Evolutionary conservation across 2,797 vertebrate species (phyloP), one percentile per base, ranked within the genome.

Genomic region (Thalassophryne amazonica): DNA sequence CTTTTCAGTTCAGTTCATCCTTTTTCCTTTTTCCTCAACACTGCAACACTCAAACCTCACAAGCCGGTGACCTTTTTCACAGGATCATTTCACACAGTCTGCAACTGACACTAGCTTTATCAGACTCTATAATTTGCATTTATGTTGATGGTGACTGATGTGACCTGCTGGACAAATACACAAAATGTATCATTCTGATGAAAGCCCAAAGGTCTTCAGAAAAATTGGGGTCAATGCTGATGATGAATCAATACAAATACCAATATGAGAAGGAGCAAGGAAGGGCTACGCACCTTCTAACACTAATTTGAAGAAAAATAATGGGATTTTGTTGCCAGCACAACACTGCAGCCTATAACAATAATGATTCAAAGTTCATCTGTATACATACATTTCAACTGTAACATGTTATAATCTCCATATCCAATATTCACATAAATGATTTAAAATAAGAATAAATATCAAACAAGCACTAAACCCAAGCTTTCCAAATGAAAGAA

Each of bases 101-200:
- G 15, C 41, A 47, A 31, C 43, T 21, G 66, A 60, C 6, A 57
- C 50, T 49, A 16, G 42, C 21, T 39, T 17, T 4, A 12, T 27
- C 66, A 65, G 52, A 71, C 38, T 58, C 39, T 62, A 22, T 25
- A 47, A 83, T 81, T 83, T 80, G 74, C 80, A 80, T 85, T 80
- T 83, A 80, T 78, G 85, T 80, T 76, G 76, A 80, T 5, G 32
- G 52, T n/a, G 22, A 37, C 36, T 33, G 60, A 43, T 29, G 30
- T 31, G 41, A 19, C 40, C n/a, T n/a, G n/a, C n/a, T n/a, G n/a
- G n/a, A n/a, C n/a, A n/a, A n/a, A n/a, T n/a, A n/a, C n/a, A n/a
- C n/a, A n/a, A n/a, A n/a, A n/a, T n/a, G n/a, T n/a, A 20, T 32
- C 21, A 10, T 45, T 33, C 13, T 24, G 32, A 37, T 46, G 43